These are phyloP conservation scores for Amblyornis subalaris DNA, from an alignment of 2,113 vertebrate species.

Conservation along the genomic window DNA sequence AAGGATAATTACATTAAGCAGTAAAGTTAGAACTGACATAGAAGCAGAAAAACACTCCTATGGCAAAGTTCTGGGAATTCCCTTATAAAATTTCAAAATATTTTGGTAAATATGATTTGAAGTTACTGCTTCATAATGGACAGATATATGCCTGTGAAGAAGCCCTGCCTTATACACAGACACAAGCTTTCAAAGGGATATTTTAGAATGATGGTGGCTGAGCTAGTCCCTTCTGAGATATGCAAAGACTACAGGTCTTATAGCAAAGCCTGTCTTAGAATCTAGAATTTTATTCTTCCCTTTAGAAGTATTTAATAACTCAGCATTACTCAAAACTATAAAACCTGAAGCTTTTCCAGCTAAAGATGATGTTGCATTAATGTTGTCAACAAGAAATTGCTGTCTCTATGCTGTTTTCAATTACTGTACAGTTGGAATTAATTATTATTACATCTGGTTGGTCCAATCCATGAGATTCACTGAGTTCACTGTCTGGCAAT, in stretches of 20 bases:
- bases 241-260: fast-evolving
- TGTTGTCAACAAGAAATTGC: not conserved
- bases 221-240: not conserved
- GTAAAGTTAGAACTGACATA: not conserved
- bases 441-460: conserved; percentile 42
- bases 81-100: not conserved
- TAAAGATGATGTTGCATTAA: not conserved
- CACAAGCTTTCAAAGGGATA: not conserved
- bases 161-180: not conserved
- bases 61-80: not conserved
- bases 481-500: conserved; percentile 57
- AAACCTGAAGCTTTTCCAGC: not conserved
- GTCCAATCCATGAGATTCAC: conserved; percentile 27
- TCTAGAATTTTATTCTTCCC: not conserved
- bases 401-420: not conserved
- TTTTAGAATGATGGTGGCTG: not conserved
- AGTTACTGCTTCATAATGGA: not conserved
- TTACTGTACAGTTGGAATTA: conserved; percentile 12
- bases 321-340: not conserved
- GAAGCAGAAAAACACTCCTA: not conserved
- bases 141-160: not conserved
- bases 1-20: not conserved
- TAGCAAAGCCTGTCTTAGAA: not conserved
- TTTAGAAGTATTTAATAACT: not conserved
- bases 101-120: not conserved